Evolutionary conservation across 2,797 vertebrate species (phyloP).

Genomic region (Smutsia temminckii): DNA sequence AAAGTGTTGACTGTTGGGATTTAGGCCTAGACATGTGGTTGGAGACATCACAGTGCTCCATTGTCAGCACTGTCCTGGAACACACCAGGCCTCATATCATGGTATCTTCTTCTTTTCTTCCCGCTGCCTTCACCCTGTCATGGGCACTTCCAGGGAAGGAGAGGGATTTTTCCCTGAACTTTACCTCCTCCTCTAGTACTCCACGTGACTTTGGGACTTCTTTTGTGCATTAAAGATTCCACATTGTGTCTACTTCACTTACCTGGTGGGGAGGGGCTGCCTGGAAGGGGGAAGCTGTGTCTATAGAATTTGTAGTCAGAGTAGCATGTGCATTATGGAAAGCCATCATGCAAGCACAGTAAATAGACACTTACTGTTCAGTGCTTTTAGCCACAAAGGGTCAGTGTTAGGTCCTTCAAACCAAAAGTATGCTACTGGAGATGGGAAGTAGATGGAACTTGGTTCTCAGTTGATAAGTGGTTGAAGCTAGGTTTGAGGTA

Average conservation of each 20-base stretch:
- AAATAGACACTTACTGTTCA: not conserved
- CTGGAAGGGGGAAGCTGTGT: not conserved
- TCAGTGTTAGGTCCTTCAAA: not conserved
- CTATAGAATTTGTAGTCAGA: accelerated
- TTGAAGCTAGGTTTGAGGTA: not conserved
- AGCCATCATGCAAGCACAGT: not conserved
- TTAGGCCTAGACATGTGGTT: not conserved
- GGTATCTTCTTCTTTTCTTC: not conserved
- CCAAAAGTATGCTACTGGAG: too few relatives aligned
- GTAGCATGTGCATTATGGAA: not conserved
- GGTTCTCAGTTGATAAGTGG: not conserved
- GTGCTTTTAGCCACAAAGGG: not conserved
- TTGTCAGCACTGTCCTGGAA: not conserved
- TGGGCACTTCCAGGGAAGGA: not conserved
- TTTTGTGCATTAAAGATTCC: not conserved
- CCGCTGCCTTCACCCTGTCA: not conserved
- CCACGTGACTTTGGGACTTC: not conserved
- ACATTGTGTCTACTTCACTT: not conserved
- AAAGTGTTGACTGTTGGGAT: not conserved
- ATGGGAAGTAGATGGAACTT: not conserved
- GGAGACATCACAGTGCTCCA: not conserved
- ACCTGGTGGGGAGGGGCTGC: not conserved
- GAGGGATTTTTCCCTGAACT: not conserved
- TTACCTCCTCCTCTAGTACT: not conserved
- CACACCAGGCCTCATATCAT: accelerated